Evolutionary conservation across 2,797 vertebrate genomes (phyloP).

Genomic region (Zenarchopterus dispar): DNA sequence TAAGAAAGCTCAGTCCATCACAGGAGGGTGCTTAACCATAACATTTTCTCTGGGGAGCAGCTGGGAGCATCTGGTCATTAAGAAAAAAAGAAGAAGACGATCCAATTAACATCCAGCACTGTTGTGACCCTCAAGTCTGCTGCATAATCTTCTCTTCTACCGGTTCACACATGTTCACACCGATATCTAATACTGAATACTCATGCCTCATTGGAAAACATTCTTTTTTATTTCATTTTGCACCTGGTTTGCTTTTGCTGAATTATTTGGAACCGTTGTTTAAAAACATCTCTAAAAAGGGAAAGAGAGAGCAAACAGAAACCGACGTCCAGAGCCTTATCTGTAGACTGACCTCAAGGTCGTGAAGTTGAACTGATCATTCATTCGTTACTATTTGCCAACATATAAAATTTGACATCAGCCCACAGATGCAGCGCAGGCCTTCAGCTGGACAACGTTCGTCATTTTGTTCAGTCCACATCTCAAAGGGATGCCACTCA

Average conservation of each 20-base stretch:
- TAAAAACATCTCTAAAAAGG: slow-evolving; percentile 3
- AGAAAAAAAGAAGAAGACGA: slow-evolving; percentile 43
- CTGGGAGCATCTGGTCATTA: slow-evolving; percentile 52
- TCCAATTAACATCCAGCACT: slow-evolving; percentile 53
- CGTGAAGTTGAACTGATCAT: slow-evolving; percentile 21
- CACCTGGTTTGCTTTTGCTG: slow-evolving; percentile 4
- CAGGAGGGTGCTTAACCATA: slow-evolving; percentile 52
- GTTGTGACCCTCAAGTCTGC: slow-evolving; percentile 47
- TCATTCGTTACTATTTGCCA: slow-evolving; percentile 41
- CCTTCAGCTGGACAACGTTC: slow-evolving; percentile 33
- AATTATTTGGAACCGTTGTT: slow-evolving; percentile 25
- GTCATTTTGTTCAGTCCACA: slow-evolving; percentile 29
- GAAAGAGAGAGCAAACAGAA: slow-evolving; percentile 28
- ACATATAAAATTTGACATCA: slow-evolving; percentile 33
- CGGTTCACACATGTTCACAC: slow-evolving; percentile 12
- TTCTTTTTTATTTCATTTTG: not conserved
- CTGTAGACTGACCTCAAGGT: slow-evolving; percentile 21
- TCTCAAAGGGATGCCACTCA: slow-evolving; percentile 13
- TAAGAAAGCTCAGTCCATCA: slow-evolving; percentile 26
- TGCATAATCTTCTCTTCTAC: slow-evolving; percentile 39
- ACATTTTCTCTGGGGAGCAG: slow-evolving; percentile 47
- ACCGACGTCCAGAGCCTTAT: slow-evolving; percentile 34
- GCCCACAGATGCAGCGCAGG: slow-evolving; percentile 36
- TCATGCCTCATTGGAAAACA: not conserved
- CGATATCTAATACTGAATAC: not conserved